Base-by-base conservation (phyloP, 2,888 invertebrate genomes). In the Parochlus steinenii region DNA sequence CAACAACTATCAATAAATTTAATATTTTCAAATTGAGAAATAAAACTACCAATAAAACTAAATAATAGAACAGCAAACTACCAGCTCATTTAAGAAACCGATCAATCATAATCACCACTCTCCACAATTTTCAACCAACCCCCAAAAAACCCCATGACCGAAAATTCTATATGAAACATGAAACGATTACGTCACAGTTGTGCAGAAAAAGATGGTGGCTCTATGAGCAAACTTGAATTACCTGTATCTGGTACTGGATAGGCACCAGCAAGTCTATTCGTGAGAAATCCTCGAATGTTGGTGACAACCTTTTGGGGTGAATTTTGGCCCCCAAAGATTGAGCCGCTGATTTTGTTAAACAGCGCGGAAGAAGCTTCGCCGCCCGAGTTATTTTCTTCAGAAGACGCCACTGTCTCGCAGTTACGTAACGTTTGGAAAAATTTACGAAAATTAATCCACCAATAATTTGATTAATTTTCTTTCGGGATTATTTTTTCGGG, bases 211-310 rank as follows among this genome's bases (percentile, higher is more conserved):
- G n/a, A n/a, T n/a, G n/a, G n/a, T n/a, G n/a, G n/a, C n/a, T n/a
- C n/a, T n/a, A n/a, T n/a, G n/a, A 14, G 20, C 18, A 19, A 18
- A 30, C 19, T 30, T n/a, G n/a, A n/a, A n/a, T n/a, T n/a, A n/a
- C n/a, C n/a, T n/a, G n/a, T n/a, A n/a, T n/a, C n/a, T 52, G 72
- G 67, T 33, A 36, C 23, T 17, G 34, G 22, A 6, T 71, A 74
- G 67, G 55, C 72, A 64, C 53, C 71, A 67, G 57, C 71, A 63
- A 57, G 75, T 65, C 72, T 69, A 59, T 68, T 69, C 53, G 69
- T 63, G 47, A 79, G 68, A 64, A 69, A 76, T 50, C 77, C 77
- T 54, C 70, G 66, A 59, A 78, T 71, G 61, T 75, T 75, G 62
- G 65, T 71, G 55, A 78, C 76, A 53, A 76, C 74, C 49, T 73